Evolutionary conservation across 2,113 vertebrate species (phyloP).

Genomic region (Apeltes quadracus): DNA sequence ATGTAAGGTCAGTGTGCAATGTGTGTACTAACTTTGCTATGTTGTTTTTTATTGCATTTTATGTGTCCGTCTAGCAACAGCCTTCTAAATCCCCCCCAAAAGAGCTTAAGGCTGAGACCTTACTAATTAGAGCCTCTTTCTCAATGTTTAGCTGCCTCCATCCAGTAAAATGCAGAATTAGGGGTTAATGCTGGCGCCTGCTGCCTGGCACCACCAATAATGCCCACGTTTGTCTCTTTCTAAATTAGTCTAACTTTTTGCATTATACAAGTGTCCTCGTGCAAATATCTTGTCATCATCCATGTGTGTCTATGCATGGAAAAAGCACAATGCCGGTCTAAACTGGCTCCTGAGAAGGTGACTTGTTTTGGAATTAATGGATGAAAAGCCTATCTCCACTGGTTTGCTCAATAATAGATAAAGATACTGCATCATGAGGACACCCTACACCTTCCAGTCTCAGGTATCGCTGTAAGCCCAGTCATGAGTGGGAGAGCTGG

Average conservation of each 20-base stretch:
- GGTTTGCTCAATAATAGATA: constrained; percentile 75
- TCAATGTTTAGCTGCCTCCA: constrained; percentile 54
- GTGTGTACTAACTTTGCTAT: constrained; percentile 45
- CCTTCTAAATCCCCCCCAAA: constrained; percentile 59
- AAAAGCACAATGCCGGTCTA: background rate
- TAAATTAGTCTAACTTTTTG: constrained; percentile 18
- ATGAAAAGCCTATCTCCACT: constrained; percentile 40
- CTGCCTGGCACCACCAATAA: constrained; percentile 24
- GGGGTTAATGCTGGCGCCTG: constrained; percentile 10
- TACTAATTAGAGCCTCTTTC: constrained; percentile 72
- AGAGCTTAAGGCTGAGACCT: constrained; percentile 52
- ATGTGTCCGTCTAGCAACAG: constrained; percentile 66
- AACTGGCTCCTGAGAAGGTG: background rate
- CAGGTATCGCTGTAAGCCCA: constrained; percentile 43
- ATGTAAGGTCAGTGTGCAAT: constrained; percentile 2
- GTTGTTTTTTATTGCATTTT: constrained; percentile 59
- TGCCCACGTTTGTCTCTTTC: constrained; percentile 27
- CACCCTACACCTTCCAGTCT: constrained; percentile 64
- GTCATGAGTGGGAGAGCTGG: constrained; percentile 45
- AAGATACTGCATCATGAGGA: constrained; percentile 57
- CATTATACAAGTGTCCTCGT: background rate
- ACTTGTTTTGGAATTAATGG: constrained; percentile 28
- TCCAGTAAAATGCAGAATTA: constrained; percentile 62
- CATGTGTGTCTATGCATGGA: background rate
- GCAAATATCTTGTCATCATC: background rate